Evolutionary conservation across 2,797 vertebrate genomes (phyloP).

Genomic region (Masticophis lateralis): DNA sequence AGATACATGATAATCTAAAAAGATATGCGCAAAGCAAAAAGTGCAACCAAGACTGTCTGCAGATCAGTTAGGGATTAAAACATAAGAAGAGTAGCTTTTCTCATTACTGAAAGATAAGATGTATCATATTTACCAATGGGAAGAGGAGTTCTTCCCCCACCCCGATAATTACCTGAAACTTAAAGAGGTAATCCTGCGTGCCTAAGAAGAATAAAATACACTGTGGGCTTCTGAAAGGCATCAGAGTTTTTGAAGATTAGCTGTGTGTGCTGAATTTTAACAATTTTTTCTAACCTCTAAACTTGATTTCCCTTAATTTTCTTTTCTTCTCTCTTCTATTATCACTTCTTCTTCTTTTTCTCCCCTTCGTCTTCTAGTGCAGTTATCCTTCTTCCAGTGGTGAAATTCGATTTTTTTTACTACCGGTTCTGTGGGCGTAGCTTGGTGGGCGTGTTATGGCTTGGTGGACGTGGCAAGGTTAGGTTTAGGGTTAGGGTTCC

Average conservation of each 20-base stretch:
- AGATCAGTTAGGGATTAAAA: background rate
- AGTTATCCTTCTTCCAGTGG: background rate
- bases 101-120: background rate
- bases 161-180: background rate
- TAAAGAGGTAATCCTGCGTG: background rate
- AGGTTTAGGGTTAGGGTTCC: too few species aligned
- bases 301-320: background rate
- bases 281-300: background rate
- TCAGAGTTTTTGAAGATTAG: background rate
- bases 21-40: background rate
- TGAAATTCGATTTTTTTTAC: too few species aligned
- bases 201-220: background rate
- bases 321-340: background rate
- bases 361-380: background rate
- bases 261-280: background rate
- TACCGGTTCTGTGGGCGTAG: too few species aligned
- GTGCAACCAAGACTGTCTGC: background rate
- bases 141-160: background rate
- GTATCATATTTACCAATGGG: background rate
- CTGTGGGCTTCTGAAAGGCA: background rate
- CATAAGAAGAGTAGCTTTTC: slow-evolving; percentile 3
- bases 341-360: background rate
- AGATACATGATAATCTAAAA: background rate
- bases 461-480: too few species aligned
- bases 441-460: too few species aligned